phyloP scores from a whole-genome alignment of 2,113 vertebrate species.

The Lichenostomus cassidix region DNA sequence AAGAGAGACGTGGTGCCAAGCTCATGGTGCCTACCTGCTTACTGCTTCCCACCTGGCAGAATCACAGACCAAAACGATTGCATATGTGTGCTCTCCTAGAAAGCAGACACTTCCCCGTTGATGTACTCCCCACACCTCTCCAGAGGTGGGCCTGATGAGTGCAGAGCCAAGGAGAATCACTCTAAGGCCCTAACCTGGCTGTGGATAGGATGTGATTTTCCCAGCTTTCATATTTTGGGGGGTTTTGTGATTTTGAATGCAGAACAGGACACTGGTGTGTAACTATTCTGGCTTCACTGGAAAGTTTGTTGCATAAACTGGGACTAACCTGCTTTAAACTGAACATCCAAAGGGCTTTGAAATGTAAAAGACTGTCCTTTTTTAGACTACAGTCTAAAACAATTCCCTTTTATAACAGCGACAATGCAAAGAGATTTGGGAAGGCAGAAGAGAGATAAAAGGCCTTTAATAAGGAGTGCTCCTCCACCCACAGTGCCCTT shows the following conservation, averaged over 20 bases:
- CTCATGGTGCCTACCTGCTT: neutral
- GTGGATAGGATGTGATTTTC: neutral
- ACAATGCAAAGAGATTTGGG: constrained; percentile 22
- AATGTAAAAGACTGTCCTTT: constrained; percentile 20
- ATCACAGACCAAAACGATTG: neutral
- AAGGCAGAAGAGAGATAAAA: constrained; percentile 40
- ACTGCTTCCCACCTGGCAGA: neutral
- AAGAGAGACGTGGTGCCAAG: neutral
- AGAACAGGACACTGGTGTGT: neutral
- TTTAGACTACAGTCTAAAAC: constrained; percentile 10
- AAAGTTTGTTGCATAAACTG: neutral
- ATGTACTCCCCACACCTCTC: neutral
- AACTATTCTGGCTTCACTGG: neutral
- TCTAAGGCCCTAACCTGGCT: neutral
- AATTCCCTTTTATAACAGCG: neutral
- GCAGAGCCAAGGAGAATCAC: neutral
- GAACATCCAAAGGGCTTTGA: constrained; percentile 39
- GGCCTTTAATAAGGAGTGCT: neutral
- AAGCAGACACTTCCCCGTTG: neutral
- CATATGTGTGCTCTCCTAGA: neutral
- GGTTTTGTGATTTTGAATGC: neutral
- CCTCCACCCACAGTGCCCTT: neutral
- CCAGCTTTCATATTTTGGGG: neutral
- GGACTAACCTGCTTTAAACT: constrained; percentile 4
- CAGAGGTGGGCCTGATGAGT: neutral